Evolutionary conservation across 2,797 vertebrate genomes (phyloP).

Genomic region (Gymnocypris eckloni): DNA sequence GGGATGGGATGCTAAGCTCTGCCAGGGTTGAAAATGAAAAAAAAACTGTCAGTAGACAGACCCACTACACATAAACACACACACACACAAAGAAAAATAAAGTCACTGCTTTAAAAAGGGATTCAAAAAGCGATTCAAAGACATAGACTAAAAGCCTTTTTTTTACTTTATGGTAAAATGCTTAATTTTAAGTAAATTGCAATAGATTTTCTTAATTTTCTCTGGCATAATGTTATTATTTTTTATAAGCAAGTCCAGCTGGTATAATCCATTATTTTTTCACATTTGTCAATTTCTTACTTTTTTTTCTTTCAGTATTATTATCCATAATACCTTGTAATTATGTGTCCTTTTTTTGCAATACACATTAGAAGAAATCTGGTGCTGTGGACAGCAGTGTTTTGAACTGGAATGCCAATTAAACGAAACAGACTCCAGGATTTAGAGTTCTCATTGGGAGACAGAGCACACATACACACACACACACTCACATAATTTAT

Average conservation of each 20-base stretch:
- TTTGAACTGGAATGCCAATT: not conserved
- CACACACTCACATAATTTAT: not conserved
- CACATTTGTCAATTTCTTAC: not conserved
- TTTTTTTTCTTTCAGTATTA: not conserved
- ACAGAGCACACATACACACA: not conserved
- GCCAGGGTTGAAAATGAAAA: conserved; percentile 42
- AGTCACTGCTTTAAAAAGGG: not conserved
- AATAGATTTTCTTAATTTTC: not conserved
- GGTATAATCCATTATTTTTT: not conserved
- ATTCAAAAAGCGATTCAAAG: too few species aligned
- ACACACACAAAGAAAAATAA: not conserved
- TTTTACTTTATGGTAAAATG: not conserved
- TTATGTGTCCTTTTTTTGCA: not conserved
- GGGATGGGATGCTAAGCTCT: conserved; percentile 29
- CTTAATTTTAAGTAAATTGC: not conserved
- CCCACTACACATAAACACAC: conserved; percentile 21
- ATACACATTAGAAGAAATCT: not conserved
- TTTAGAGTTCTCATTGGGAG: not conserved
- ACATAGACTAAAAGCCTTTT: not conserved
- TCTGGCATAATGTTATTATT: not conserved
- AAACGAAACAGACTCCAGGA: conserved; percentile 12
- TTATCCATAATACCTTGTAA: not conserved
- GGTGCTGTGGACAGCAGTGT: not conserved
- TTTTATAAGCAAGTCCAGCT: not conserved
- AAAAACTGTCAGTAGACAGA: conserved; percentile 35